Evolutionary conservation across 2,888 invertebrate species (phyloP).

Genomic region (Meiosimyza decipiens): DNA sequence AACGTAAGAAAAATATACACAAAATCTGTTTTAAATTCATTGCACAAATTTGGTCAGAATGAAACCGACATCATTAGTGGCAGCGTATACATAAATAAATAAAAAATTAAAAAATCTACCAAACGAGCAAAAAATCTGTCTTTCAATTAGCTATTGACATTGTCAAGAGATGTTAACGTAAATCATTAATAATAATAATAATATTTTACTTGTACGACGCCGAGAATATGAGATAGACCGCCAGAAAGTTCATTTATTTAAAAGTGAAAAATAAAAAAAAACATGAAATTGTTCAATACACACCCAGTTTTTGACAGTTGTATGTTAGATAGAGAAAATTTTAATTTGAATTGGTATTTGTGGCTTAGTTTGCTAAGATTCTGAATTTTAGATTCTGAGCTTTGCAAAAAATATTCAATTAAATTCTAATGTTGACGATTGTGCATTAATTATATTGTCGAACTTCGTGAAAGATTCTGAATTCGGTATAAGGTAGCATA

Average conservation of each 20-base stretch:
- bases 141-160: constrained; percentile 37
- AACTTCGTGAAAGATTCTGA: too few species aligned
- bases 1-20: too few species aligned
- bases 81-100: too few species aligned
- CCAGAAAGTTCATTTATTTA: not conserved
- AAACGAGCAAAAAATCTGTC: constrained; percentile 6
- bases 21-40: constrained; percentile 17
- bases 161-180: constrained; percentile 36
- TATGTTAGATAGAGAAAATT: too few species aligned
- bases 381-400: too few species aligned
- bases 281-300: not conserved
- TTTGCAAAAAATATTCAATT: too few species aligned
- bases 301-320: constrained; percentile 20
- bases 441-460: too few species aligned
- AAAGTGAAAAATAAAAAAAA: not conserved
- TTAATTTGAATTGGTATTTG: too few species aligned
- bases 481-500: too few species aligned
- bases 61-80: constrained; percentile 4
- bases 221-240: not conserved
- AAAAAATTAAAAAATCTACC: too few species aligned
- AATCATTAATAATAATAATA: constrained; percentile 36
- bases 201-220: not conserved
- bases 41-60: constrained; percentile 12
- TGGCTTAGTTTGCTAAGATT: too few species aligned
- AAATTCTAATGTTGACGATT: too few species aligned